Percentiles rank a stretch among this genome's conserved stretches.
Evolutionary conservation across 2,888 invertebrate species (phyloP).

Genomic region (Argyresthia albistria): DNA sequence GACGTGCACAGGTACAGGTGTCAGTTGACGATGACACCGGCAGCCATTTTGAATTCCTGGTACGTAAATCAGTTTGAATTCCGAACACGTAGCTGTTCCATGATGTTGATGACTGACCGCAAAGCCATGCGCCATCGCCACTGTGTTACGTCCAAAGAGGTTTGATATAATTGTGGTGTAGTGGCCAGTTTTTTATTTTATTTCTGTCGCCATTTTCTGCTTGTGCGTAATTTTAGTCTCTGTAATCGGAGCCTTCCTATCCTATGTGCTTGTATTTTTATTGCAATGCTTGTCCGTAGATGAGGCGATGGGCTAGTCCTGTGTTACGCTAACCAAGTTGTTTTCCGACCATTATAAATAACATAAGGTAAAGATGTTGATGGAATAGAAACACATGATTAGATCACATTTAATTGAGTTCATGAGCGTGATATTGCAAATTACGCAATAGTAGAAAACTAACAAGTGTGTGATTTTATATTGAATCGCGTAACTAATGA

Average conservation of each 20-base stretch:
- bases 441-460: not conserved
- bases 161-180: not conserved
- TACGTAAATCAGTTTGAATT: slow-evolving; percentile 53
- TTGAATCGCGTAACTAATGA: slow-evolving; percentile 2
- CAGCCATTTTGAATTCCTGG: slow-evolving; percentile 51
- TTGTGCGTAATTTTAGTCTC: not conserved
- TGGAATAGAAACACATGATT: not conserved
- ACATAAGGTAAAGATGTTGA: not conserved
- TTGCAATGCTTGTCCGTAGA: too few species aligned
- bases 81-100: slow-evolving; percentile 42
- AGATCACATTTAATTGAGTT: not conserved
- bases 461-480: not conserved
- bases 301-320: too few species aligned
- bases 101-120: slow-evolving; percentile 28
- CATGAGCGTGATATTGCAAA: not conserved
- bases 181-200: slow-evolving; percentile 3
- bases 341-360: too few species aligned
- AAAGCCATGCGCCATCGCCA: slow-evolving; percentile 14
- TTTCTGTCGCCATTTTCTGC: not conserved
- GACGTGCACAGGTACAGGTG: too few species aligned
- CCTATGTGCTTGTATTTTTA: too few species aligned
- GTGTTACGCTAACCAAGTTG: too few species aligned
- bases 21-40: slow-evolving; percentile 11
- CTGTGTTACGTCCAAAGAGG: slow-evolving; percentile 20
- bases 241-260: not conserved